Evolutionary conservation across 2,797 vertebrate genomes (phyloP).

Genomic region (Sebastes dallii): DNA sequence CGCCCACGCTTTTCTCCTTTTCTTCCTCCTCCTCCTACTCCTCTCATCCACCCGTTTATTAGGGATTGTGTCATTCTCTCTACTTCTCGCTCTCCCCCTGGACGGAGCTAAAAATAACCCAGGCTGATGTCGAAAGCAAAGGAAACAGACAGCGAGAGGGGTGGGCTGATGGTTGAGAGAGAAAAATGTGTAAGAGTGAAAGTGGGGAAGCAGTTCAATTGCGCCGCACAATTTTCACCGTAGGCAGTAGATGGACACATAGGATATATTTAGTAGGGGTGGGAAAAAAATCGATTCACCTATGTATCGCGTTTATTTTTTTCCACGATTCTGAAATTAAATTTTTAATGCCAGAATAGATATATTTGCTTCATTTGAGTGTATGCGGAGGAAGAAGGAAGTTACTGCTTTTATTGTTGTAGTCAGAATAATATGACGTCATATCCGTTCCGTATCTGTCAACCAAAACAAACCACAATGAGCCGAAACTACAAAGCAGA

Average conservation of each 20-base stretch:
- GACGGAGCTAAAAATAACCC: conserved; percentile 73
- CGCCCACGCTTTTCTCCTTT: conserved; percentile 40
- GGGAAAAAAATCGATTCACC: no score
- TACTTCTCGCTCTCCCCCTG: conserved; percentile 22
- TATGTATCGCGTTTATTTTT: no score
- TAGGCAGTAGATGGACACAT: not conserved
- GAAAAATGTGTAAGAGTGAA: conserved; percentile 1
- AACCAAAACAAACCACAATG: no score
- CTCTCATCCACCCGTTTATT: conserved; percentile 35
- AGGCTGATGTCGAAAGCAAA: conserved; percentile 56
- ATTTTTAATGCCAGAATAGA: no score
- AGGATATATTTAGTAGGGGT: not conserved
- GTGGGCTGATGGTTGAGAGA: not conserved
- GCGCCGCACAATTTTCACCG: not conserved
- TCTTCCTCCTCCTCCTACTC: conserved; percentile 17
- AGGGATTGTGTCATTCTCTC: conserved; percentile 49
- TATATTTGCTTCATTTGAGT: no score
- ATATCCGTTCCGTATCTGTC: no score
- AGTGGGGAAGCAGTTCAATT: conserved; percentile 1
- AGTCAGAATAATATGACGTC: no score
- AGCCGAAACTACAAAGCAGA: no score
- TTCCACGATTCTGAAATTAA: no score
- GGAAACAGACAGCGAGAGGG: conserved; percentile 1
- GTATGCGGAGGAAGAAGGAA: no score
- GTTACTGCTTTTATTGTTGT: no score